Base-by-base conservation (phyloP, 2,888 invertebrate genomes). In the Drosophila macrospina region DNA sequence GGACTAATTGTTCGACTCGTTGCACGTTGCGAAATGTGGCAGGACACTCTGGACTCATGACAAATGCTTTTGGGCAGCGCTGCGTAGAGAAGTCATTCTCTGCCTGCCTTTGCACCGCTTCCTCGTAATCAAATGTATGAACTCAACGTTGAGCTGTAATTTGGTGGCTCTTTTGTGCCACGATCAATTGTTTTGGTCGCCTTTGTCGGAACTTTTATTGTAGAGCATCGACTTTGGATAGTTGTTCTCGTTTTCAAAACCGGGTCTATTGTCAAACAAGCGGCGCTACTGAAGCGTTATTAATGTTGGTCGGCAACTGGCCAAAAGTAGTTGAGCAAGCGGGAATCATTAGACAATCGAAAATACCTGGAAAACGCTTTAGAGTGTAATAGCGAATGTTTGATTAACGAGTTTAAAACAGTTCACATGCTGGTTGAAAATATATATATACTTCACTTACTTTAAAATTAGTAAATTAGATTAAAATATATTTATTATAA, bases 191-290 rank as follows among this genome's bases (percentile, higher is more conserved):
- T 82, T 79, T 71, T 55, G 55, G 55, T 41, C 6, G 48, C 78
- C 85, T 86, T 84, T 81, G 84, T 86, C 81, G 81, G 87, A 79
- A 86, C 69, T 88, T 86, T 83, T 88, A 82, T 88, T 88, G 76
- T 69, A 85, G 76, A 74, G 74, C 78, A 74, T 62, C 36, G 42
- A 26, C 24, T 44, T 41, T 47, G 34, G 50, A 26, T 41, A 50
- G 34, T 20, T 47, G 44, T 34, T 41, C 52, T 36, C 26, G 36
- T 32, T 59, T 60, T 15, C 6, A 13, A 5, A 10, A 7, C 32
- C 11, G 26, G 11, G 5, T 52, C 64, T 15, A 56, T 66, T 69
- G 62, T 63, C 50, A 59, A 60, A 41, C 47, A 48, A 37, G 39
- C 55, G 72, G 51, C 76, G 71, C 86, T 63, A 81, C 69, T 85